phyloP scores from a whole-genome alignment of 2,797 vertebrate species.

The Anomalospiza imberbis region DNA sequence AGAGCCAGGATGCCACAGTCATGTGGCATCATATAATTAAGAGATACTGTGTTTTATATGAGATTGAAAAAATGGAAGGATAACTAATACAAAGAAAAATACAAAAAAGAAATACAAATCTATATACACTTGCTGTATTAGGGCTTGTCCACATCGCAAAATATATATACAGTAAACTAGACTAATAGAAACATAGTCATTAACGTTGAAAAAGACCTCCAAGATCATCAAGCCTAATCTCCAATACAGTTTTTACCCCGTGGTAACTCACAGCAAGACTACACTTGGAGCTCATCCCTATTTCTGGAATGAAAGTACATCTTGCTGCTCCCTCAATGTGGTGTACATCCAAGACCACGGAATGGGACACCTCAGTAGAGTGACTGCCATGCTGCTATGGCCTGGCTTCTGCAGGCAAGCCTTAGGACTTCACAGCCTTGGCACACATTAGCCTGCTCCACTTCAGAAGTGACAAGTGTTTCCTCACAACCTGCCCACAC shows the following conservation, averaged over 20 bases:
- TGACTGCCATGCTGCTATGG: not conserved
- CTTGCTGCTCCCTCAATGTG: not conserved
- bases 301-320: not conserved
- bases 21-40: not conserved
- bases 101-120: not conserved
- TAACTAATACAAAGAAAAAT: not conserved
- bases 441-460: not conserved
- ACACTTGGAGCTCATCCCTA: not conserved
- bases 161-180: not conserved
- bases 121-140: not conserved
- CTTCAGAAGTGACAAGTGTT: not conserved
- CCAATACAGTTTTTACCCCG: not conserved
- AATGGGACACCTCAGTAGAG: not conserved
- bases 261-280: not conserved
- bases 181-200: not conserved
- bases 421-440: not conserved
- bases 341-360: not conserved
- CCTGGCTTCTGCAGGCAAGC: not conserved
- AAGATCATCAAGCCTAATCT: not conserved
- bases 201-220: not conserved
- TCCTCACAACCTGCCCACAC: not conserved
- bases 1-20: not conserved
- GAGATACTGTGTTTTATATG: not conserved
- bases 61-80: not conserved
- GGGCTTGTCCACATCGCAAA: not conserved